phyloP scores from a whole-genome alignment of 2,113 vertebrate genomes.

The Myrmophylax atrothorax region DNA sequence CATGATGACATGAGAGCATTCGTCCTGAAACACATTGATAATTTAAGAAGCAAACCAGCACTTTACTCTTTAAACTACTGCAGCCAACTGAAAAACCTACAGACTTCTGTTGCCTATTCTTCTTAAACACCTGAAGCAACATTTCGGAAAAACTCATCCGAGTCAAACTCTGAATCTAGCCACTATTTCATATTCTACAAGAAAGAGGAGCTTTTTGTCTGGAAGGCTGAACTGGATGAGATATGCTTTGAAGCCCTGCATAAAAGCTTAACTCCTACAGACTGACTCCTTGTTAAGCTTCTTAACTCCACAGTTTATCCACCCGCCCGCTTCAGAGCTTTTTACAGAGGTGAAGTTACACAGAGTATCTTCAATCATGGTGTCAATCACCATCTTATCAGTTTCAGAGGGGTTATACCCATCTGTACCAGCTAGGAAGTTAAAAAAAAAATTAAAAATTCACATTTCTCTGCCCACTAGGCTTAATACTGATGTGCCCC shows the following conservation, averaged over 20 bases:
- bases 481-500: not conserved
- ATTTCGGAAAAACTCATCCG: not conserved
- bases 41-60: not conserved
- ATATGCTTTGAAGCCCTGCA: not conserved
- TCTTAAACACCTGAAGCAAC: not conserved
- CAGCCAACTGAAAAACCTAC: not conserved
- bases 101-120: not conserved
- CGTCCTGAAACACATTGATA: not conserved
- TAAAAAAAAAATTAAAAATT: not conserved
- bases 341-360: not conserved
- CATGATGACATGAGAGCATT: not conserved
- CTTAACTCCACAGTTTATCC: constrained; percentile 46
- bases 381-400: not conserved
- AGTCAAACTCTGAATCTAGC: not conserved
- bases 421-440: not conserved
- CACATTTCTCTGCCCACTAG: not conserved
- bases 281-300: constrained; percentile 45
- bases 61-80: not conserved
- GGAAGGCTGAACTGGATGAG: constrained; percentile 30
- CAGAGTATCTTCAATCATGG: not conserved
- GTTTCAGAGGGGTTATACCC: not conserved
- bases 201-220: not conserved
- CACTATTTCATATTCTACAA: not conserved
- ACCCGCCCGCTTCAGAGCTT: not conserved
- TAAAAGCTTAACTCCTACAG: constrained; percentile 29